phyloP scores from a whole-genome alignment of 2,113 vertebrate genomes.

The Odocoileus hemionus region DNA sequence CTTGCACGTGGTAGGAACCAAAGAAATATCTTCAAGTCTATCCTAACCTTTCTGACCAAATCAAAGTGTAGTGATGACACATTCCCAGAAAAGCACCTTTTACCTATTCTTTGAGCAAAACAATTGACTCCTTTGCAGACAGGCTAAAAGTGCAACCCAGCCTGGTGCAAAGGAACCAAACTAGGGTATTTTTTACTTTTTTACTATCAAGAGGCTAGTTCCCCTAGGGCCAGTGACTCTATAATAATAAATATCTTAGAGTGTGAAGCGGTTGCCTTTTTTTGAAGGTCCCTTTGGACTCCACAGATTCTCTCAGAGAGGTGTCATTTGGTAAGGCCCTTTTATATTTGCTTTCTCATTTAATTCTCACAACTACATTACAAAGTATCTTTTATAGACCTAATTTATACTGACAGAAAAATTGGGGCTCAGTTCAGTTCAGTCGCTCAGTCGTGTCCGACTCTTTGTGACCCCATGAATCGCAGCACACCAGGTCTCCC shows the following conservation, averaged over 20 bases:
- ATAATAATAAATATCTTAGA: not conserved
- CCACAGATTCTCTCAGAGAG: not conserved
- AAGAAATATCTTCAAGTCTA: not conserved
- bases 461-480: no score
- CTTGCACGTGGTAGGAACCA: not conserved
- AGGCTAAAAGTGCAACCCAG: not conserved
- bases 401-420: not conserved
- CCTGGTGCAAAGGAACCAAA: not conserved
- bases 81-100: not conserved
- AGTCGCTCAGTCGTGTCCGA: no score
- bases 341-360: not conserved
- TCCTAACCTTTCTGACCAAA: not conserved
- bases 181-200: not conserved
- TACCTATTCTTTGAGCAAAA: not conserved
- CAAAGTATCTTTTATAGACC: not conserved
- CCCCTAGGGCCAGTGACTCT: not conserved
- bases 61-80: not conserved
- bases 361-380: not conserved
- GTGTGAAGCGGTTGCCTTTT: not conserved
- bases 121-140: not conserved
- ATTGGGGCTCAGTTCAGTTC: not conserved
- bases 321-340: not conserved
- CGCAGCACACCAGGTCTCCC: no score
- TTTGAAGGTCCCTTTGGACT: not conserved
- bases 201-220: not conserved